A percentile compares a stretch with the other conserved stretches of the same genome.
These are phyloP conservation scores for Sarotherodon lohbergeri DNA, from an alignment of 2,113 vertebrate species.

Conservation along the genomic window DNA sequence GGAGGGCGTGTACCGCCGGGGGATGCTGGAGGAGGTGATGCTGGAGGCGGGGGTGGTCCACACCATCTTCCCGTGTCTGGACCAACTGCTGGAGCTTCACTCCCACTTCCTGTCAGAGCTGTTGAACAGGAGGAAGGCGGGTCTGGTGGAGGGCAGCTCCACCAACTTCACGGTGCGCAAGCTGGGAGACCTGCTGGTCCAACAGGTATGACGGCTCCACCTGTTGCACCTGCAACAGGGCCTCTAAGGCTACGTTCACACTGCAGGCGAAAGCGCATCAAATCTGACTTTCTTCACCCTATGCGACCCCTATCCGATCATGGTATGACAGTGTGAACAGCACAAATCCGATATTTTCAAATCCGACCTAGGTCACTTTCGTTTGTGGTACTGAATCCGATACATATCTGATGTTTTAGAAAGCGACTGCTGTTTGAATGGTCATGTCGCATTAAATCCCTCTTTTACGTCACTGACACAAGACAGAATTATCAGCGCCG, in stretches of 20 bases:
- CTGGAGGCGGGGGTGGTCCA: slow-evolving; percentile 81
- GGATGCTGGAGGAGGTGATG: slow-evolving; percentile 89
- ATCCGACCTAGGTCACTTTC: not conserved
- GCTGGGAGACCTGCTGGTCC: slow-evolving; percentile 83
- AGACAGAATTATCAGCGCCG: not conserved
- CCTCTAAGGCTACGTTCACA: not conserved
- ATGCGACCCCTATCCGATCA: not conserved
- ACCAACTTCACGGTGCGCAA: slow-evolving; percentile 84
- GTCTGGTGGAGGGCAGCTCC: slow-evolving; percentile 76
- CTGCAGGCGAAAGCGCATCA: not conserved
- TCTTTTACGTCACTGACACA: not conserved
- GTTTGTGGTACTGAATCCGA: not conserved
- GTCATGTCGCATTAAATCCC: not conserved
- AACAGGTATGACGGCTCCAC: slow-evolving; percentile 40
- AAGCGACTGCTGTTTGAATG: not conserved
- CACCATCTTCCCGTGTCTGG: slow-evolving; percentile 87
- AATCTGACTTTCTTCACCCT: not conserved
- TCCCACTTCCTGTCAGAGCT: slow-evolving; percentile 81
- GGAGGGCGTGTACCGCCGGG: slow-evolving; percentile 85
- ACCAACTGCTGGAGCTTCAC: slow-evolving; percentile 85
- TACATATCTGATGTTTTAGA: not conserved
- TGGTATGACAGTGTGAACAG: not conserved
- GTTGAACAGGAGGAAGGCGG: slow-evolving; percentile 74
- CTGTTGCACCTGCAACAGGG: not conserved
- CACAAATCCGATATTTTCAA: not conserved